Base-by-base conservation (phyloP, 2,888 invertebrate genomes). In the Lithophane ornitopus region DNA sequence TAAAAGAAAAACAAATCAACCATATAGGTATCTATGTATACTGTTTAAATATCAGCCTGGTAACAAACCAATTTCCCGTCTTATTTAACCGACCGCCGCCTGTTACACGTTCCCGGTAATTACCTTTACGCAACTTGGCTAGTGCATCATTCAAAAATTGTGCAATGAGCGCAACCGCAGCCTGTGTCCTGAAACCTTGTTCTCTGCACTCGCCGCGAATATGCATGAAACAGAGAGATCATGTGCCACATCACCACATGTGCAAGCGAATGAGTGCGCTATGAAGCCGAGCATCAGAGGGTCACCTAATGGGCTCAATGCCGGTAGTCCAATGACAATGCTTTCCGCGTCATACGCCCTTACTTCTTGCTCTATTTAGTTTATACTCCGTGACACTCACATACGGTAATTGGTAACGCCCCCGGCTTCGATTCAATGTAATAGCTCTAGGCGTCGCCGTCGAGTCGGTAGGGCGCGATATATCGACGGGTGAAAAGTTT, bases 321-420 rank as follows among this genome's bases (percentile, higher is more conserved):
- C 26, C 11, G 34, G 16, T 22, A 34, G 16, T 41, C 58, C 22
- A 22, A 39, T 46, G 77, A 56, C 19, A 11, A 26, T 58, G 16
- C 70, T 65, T 34, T 34, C 34, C 26, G 49, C 44, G 19, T 46
- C 69, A n/a, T 62, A n/a, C 22, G 16, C 26, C 26, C 34, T 26
- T 62, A 41, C 28, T 19, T 70, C 52, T 77, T 63, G n/a, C 62
- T 73, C 28, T 54, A 28, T 63, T 58, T 72, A 7, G 22, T 54
- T 56, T 26, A n/a, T 56, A 56, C 41, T 74, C 41, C 19, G 19
- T 62, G 46, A 22, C 66, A 39, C 69, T 26, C 41, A 26, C 28
- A 61, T 56, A 34, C 19, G 14, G 1, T 75, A 49, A 65, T 58
- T 59, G 56, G 59, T 59, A 59, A 59, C 19, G 54, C 74, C 41